A percentile compares a stretch with the other conserved stretches of the same genome.
These are phyloP conservation scores for Catamblyrhynchus diadema DNA, from an alignment of 2,797 vertebrate species.

Conservation along the genomic window DNA sequence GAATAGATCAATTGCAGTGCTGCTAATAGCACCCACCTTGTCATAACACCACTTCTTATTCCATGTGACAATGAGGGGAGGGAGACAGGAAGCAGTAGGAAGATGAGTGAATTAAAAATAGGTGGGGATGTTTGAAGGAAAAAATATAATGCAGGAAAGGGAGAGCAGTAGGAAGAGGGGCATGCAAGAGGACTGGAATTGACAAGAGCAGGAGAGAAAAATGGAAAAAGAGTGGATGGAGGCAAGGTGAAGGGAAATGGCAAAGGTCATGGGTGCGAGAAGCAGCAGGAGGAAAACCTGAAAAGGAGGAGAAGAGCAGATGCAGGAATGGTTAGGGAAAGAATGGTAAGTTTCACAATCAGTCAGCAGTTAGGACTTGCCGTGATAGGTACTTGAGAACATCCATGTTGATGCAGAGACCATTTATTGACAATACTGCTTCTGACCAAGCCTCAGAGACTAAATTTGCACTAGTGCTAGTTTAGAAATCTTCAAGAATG, in stretches of 20 bases:
- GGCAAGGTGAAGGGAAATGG: not conserved
- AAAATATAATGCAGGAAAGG: not conserved
- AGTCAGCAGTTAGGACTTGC: not conserved
- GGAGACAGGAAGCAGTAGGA: not conserved
- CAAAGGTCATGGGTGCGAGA: not conserved
- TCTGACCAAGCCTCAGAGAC: not conserved
- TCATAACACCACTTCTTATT: not conserved
- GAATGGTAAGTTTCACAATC: not conserved
- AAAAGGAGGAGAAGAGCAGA: not conserved
- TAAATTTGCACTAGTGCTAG: not conserved
- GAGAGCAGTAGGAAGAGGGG: not conserved
- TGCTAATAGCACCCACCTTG: not conserved
- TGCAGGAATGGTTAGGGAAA: not conserved
- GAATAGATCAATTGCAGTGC: not conserved
- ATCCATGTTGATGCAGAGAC: constrained; percentile 16
- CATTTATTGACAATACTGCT: not conserved
- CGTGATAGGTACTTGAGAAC: not conserved
- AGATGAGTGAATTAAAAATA: not conserved
- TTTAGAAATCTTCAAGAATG: not conserved
- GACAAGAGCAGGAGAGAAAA: not conserved
- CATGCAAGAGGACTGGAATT: not conserved
- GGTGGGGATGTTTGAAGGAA: not conserved
- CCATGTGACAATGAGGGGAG: not conserved
- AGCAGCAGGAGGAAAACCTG: not conserved
- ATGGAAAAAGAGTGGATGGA: not conserved